phyloP scores from a whole-genome alignment of 2,113 vertebrate species.

The Pipa parva region DNA sequence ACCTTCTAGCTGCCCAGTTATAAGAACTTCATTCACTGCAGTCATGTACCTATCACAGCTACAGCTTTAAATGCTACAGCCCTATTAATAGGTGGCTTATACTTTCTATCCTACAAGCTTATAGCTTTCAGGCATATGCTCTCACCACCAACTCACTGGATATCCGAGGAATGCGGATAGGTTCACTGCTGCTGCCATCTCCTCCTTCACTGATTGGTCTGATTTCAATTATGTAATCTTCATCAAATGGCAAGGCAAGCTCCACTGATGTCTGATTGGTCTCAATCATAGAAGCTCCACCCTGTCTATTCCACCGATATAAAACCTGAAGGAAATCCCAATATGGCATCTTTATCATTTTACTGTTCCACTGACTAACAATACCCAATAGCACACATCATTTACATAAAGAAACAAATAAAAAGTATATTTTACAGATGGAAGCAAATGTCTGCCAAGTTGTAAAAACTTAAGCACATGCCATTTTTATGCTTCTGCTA shows the following conservation, averaged over 20 bases:
- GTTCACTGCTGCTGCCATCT: slow-evolving; percentile 88
- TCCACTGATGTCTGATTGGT: slow-evolving; percentile 93
- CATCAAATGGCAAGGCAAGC: slow-evolving; percentile 83
- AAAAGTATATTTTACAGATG: too few relatives aligned
- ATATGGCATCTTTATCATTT: neutral
- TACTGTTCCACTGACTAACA: too few relatives aligned
- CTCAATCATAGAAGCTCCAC: slow-evolving; percentile 81
- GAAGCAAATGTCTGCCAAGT: too few relatives aligned
- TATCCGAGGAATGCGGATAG: slow-evolving; percentile 90
- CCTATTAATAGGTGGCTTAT: neutral
- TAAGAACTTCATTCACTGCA: too few relatives aligned
- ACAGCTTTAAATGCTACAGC: too few relatives aligned
- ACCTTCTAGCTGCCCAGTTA: too few relatives aligned
- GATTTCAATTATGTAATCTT: slow-evolving; percentile 94
- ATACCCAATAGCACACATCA: accelerated
- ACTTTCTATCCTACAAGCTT: neutral
- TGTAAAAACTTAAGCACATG: too few relatives aligned
- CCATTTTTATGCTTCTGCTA: too few relatives aligned
- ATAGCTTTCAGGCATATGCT: neutral
- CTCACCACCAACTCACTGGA: slow-evolving; percentile 59
- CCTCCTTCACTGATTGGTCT: slow-evolving; percentile 92
- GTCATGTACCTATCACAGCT: too few relatives aligned
- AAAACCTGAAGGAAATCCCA: slow-evolving; percentile 74
- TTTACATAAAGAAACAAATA: too few relatives aligned
- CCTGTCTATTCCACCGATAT: slow-evolving; percentile 86